Evolutionary conservation across 2,888 invertebrate genomes (phyloP).

Genomic region (Cryptocephalus primarius): DNA sequence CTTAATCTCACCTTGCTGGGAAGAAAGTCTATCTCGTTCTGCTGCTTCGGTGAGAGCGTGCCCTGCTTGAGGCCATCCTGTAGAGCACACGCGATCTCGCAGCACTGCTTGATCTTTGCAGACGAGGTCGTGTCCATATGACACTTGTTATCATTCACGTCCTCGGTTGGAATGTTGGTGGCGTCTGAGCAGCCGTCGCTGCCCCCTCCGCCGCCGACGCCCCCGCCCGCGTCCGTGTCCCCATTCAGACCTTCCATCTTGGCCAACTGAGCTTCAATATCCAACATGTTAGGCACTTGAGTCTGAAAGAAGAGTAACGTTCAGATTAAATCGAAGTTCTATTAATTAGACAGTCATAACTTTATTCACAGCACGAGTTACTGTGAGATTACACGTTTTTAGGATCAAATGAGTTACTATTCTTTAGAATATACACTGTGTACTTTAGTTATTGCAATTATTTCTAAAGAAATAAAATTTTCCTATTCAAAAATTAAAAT

Average conservation of each 20-base stretch:
- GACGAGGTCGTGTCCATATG: constrained; percentile 15
- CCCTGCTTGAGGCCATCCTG: constrained; percentile 28
- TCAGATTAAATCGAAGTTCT: too few species aligned
- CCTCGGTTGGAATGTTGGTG: constrained; percentile 13
- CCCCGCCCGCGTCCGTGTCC: constrained; percentile 17
- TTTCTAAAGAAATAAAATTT: too few species aligned
- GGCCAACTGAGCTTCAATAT: constrained; percentile 60
- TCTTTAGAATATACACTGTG: too few species aligned
- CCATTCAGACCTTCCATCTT: constrained; percentile 50
- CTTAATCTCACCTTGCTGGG: too few species aligned
- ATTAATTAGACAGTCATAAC: too few species aligned
- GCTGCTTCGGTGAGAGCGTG: constrained; percentile 1
- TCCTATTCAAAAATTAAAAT: too few species aligned
- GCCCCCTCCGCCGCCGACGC: constrained; percentile 4
- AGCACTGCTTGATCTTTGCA: constrained; percentile 30
- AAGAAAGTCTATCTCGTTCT: constrained; percentile 1
- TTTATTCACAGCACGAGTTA: too few species aligned
- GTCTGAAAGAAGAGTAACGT: constrained; percentile 10
- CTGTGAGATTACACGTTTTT: too few species aligned
- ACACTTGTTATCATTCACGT: constrained; percentile 30
- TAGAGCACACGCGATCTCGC: constrained; percentile 29
- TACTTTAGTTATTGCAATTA: too few species aligned
- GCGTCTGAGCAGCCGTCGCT: constrained; percentile 5
- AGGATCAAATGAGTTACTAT: too few species aligned
- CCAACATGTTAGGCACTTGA: constrained; percentile 46